These are phyloP conservation scores for Panulirus ornatus DNA, from an alignment of 1,140 invertebrate genomes.

Conservation along the genomic window DNA sequence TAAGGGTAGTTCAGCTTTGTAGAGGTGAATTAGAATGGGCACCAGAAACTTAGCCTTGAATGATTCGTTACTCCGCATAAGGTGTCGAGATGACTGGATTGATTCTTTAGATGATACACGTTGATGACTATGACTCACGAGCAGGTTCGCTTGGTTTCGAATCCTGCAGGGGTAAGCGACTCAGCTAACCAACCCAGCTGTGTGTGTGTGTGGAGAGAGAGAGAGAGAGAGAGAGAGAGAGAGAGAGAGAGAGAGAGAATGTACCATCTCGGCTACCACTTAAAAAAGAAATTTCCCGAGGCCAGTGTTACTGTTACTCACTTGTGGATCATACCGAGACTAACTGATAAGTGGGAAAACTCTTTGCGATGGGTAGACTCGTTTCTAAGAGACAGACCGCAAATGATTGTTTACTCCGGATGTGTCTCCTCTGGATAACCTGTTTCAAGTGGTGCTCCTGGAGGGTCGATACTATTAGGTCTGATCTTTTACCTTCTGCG, in stretches of 20 bases:
- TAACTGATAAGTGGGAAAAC: not conserved
- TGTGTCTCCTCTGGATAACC: not conserved
- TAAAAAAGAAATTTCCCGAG: not conserved
- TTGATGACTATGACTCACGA: not conserved
- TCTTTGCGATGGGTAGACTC: not conserved
- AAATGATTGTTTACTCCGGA: not conserved
- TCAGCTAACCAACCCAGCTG: not conserved
- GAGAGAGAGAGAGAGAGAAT: slow-evolving; percentile 19
- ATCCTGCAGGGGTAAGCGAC: no score
- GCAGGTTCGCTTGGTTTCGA: not conserved
- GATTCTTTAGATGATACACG: not conserved
- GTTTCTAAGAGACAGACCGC: not conserved
- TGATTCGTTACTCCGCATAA: not conserved
- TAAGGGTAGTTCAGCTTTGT: not conserved
- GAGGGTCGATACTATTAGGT: no score
- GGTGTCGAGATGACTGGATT: not conserved
- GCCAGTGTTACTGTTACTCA: not conserved
- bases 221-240: slow-evolving; percentile 17
- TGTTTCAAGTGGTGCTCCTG: no score
- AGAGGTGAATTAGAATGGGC: not conserved
- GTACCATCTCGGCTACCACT: not conserved
- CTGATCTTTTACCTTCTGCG: no score
- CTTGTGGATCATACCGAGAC: not conserved
- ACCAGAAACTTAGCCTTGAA: not conserved
- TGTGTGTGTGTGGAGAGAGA: no score